Evolutionary conservation across 1,140 invertebrate genomes (phyloP).

Genomic region (Cotesia chilonis): DNA sequence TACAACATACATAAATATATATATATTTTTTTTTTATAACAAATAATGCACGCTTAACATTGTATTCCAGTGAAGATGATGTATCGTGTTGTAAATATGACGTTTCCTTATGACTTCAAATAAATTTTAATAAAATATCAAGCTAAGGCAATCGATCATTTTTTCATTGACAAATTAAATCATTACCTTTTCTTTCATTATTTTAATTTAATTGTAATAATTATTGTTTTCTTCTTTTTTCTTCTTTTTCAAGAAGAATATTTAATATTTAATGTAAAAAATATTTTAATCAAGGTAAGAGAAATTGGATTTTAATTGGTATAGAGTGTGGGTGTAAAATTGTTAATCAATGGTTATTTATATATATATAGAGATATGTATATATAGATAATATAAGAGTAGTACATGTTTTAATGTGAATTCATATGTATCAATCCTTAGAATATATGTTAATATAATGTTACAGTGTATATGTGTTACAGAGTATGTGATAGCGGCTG

Average conservation of each 20-base stretch:
- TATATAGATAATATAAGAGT: constrained; percentile 30
- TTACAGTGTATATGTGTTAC: constrained; percentile 58
- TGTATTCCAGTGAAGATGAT: constrained; percentile 26
- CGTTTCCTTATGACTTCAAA: not conserved
- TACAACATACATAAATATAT: too few relatives aligned
- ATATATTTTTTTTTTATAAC: too few relatives aligned
- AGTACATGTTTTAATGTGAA: constrained; percentile 63
- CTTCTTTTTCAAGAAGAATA: not conserved
- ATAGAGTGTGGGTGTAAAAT: constrained; percentile 20
- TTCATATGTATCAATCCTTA: constrained; percentile 65
- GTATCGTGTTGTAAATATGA: constrained; percentile 24
- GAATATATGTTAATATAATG: constrained; percentile 66
- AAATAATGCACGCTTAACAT: constrained; percentile 34
- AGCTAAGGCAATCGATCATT: not conserved
- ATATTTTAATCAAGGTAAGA: not conserved
- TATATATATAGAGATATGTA: constrained; percentile 39
- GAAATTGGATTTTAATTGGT: not conserved
- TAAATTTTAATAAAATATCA: not conserved
- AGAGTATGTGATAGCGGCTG: constrained; percentile 19
- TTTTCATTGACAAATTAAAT: too few relatives aligned
- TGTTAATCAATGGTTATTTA: constrained; percentile 38
- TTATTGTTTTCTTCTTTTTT: not conserved
- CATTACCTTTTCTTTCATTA: too few relatives aligned
- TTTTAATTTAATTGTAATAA: too few relatives aligned
- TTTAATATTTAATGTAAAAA: not conserved